Conservation (phyloP, 2,888 invertebrate genomes). For the Cybosia mesomella region DNA sequence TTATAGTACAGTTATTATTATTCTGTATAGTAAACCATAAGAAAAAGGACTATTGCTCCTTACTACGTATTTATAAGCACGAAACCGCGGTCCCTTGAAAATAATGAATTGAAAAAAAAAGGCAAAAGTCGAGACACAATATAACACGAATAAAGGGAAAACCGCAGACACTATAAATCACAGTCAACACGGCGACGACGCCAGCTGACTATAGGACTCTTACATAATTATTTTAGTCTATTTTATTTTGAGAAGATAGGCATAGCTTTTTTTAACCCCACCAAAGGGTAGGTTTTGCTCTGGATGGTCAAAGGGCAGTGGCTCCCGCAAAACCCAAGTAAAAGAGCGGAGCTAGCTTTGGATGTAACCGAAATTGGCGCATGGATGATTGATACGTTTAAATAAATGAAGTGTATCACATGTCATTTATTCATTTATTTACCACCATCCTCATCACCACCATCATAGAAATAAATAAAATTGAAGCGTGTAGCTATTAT, state of each 20-base stretch:
- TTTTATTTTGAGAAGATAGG: background rate
- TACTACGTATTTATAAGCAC: conserved; percentile 10
- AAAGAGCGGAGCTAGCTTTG: no score
- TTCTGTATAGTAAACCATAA: no score
- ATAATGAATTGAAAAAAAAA: conserved; percentile 44
- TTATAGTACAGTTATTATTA: no score
- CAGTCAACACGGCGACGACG: conserved; percentile 50
- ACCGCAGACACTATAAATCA: conserved; percentile 71
- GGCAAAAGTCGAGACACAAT: conserved; percentile 49
- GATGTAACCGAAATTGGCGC: no score
- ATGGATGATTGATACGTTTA: no score
- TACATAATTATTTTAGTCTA: conserved; percentile 23
- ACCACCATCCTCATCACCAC: no score
- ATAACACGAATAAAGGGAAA: conserved; percentile 59
- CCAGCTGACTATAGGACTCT: conserved; percentile 32
- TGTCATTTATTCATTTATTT: no score
- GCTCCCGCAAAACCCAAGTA: no score
- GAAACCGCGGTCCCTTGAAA: conserved; percentile 14
- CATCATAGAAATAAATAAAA: no score
- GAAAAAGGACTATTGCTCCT: no score
- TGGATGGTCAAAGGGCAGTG: background rate
- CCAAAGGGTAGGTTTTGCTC: background rate
- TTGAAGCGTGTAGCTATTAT: no score
- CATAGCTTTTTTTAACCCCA: background rate
- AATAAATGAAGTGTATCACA: no score